Evolutionary conservation across 2,113 vertebrate species (phyloP).

Genomic region (Probosciger aterrimus): DNA sequence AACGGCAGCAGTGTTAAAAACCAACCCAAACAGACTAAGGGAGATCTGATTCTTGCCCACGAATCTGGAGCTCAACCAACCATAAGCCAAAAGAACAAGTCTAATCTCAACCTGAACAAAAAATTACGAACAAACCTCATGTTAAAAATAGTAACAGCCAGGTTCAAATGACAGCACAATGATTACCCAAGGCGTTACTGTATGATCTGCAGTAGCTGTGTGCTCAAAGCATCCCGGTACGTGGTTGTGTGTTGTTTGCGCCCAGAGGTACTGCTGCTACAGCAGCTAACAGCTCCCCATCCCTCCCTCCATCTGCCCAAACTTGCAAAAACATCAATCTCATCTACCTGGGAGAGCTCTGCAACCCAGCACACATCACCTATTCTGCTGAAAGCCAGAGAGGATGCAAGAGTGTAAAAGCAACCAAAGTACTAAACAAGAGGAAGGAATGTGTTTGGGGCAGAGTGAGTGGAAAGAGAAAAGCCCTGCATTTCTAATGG

Average conservation of each 20-base stretch:
- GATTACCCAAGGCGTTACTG: conserved; percentile 28
- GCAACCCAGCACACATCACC: not conserved
- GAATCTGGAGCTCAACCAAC: not conserved
- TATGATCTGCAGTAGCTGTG: not conserved
- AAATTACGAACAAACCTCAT: not conserved
- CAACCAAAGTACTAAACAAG: not conserved
- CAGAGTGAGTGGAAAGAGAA: not conserved
- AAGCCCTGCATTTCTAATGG: rapidly evolving
- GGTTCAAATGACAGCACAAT: not conserved
- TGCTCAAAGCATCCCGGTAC: not conserved
- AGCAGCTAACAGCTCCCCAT: conserved; percentile 18
- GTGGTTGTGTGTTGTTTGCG: not conserved
- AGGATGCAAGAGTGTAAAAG: not conserved
- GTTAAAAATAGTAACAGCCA: conserved; percentile 25
- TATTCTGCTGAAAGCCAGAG: not conserved
- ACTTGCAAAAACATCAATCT: conserved; percentile 35
- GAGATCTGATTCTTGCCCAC: not conserved
- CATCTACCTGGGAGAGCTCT: conserved; percentile 24
- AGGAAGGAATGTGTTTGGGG: not conserved
- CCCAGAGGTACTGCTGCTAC: conserved; percentile 5
- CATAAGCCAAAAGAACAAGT: not conserved
- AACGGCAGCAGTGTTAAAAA: not conserved
- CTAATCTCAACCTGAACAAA: not conserved
- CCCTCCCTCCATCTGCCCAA: conserved; percentile 37
- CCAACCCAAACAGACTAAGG: not conserved